Base-by-base conservation (phyloP, 1,140 invertebrate species). In the Marisa cornuarietis region DNA sequence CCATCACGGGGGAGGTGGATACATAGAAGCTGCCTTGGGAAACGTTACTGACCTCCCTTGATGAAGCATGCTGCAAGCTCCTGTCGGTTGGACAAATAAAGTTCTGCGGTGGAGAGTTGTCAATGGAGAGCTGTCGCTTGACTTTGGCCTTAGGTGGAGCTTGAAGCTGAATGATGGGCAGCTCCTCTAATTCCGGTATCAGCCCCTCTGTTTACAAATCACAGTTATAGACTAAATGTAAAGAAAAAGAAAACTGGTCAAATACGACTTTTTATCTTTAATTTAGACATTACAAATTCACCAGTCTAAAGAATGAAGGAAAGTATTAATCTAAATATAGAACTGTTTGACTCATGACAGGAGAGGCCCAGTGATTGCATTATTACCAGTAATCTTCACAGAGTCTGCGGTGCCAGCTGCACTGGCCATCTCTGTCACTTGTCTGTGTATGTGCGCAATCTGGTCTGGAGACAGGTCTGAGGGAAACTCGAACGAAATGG, bases 121-220 rank as follows among this genome's bases (percentile, higher is more conserved):
- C 79, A 6, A 77, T 72, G 4, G 82, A 81, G 7, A 83, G 62
- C 22, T 81, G 79, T 10, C 82, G 68, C 68, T 81, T 83, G 22
- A 71, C 63, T 76, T 79, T 83, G 16, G 73, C 24, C 66, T 81
- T 80, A 11, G 79, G 77, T 6, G 79, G 79, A 69, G 71, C 82
- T 76, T 83, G 74, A 10, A 81, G 73, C 11, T 75, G 73, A 58
- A 75, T 63, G 52, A 75, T 62, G 58, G 79, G 74, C n/a, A 83
- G 66, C 8, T 76, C 69, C 18, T 80, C 73, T 65, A 62, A 24
- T 26, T 75, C 73, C 26, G 31, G 24, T 51, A 42, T 18, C 11
- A 11, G 7, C 52, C 61, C 58, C 26, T 75, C 73, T 75, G 54
- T 54, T 42, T 0, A 42, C 31, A 42, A 42, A 42, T 42, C 31